Evolutionary conservation across 1,140 invertebrate genomes (phyloP).

Genomic region (Aleiodes sp.): DNA sequence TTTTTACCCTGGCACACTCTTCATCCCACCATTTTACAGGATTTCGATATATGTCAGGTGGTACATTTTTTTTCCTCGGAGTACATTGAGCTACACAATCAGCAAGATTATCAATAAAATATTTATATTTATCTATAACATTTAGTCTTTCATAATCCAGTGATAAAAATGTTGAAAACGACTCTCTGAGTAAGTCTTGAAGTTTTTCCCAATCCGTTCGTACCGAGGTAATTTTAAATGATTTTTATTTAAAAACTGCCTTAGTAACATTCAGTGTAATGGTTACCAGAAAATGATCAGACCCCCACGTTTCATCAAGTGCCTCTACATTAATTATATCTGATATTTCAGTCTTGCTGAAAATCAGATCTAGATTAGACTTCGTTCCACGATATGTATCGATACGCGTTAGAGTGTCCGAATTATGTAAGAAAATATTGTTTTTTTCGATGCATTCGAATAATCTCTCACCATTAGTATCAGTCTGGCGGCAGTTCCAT

Average conservation of each 20-base stretch:
- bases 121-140: not conserved
- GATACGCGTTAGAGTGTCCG: not conserved
- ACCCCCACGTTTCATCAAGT: slow-evolving; percentile 17
- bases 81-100: not conserved
- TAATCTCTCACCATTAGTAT: slow-evolving; percentile 20
- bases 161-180: not conserved
- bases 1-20: not conserved
- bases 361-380: slow-evolving; percentile 28
- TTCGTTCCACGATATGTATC: not conserved
- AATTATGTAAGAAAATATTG: slow-evolving; percentile 20
- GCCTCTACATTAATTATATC: slow-evolving; percentile 1
- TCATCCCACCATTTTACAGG: slow-evolving; percentile 23
- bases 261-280: slow-evolving; percentile 1
- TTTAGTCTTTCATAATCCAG: not conserved
- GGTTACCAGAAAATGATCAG: slow-evolving; percentile 23
- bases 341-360: slow-evolving; percentile 9
- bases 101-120: slow-evolving; percentile 4
- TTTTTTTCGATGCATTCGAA: slow-evolving; percentile 2
- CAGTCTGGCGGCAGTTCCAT: slow-evolving; percentile 19
- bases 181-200: not conserved
- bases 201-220: slow-evolving; percentile 11
- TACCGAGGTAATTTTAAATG: slow-evolving; percentile 12
- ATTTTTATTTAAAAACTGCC: not conserved
- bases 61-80: too few species aligned
- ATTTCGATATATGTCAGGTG: not conserved